Evolutionary conservation across 2,113 vertebrate species (phyloP), one percentile per base, ranked within the genome.

Genomic region (Larimichthys crocea): DNA sequence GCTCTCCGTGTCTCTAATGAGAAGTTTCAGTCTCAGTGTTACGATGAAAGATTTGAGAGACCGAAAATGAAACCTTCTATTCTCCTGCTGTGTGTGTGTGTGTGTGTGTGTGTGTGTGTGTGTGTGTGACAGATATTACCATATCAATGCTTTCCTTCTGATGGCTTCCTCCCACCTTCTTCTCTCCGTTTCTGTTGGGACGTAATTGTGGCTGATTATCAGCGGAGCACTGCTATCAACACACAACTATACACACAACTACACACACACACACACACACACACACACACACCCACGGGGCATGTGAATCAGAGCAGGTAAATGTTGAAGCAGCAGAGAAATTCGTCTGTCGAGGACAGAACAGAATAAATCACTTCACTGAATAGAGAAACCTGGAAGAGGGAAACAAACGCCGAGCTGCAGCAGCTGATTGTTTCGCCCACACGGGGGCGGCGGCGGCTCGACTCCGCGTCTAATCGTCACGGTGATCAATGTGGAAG

Each of bases 71-170:
- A 81, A 62, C 67, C 60, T 10, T 42, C 69, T 26, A 5, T 76
- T 75, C 73, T 79, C n/a, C 66, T 56, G 82, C 73, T 76, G 26
- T 73, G 14, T 61, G 24, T 61, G 57, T 61, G 22, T 26, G 26
- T 26, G 26, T 26, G 26, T 26, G 71, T 74, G 44, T 61, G 26
- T 24, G 46, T 72, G 12, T 59, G n/a, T 55, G 22, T 44, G 19
- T 68, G 15, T 68, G 55, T 60, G 46, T 24, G 29, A 29, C 67
- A 56, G 29, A 64, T 53, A 89, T 91, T 89, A 79, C 26, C 89
- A 91, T 87, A 86, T 87, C 85, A 89, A 86, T 89, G 75, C 49
- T 42, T 66, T 65, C 46, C 67, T 68, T 79, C 76, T 75, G 76
- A 89, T 80, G 74, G 83, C 78, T 65, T 84, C 74, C 78, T 24